Evolutionary conservation across 1,140 invertebrate species (phyloP), one percentile per base, ranked within the genome.

Genomic region (Laodelphax striatellus): DNA sequence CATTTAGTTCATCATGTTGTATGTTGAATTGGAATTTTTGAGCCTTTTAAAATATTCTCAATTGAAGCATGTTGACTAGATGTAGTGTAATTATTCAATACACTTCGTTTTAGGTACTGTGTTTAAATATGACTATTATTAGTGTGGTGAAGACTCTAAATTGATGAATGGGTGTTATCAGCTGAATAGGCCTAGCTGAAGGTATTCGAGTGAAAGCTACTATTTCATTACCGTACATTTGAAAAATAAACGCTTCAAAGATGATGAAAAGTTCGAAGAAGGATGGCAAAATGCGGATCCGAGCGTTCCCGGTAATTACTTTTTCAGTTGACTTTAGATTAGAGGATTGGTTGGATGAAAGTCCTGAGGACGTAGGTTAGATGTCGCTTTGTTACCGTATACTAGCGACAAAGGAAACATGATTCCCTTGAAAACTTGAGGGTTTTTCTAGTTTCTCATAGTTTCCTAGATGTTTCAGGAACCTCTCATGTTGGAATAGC

Each of bases 211-310:
- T 63, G 57, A 59, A 63, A 59, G 58, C 50, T 24, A 41, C 42
- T 55, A 22, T 58, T 44, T 41, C 31, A 38, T 50, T 58, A 21
- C 17, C 21, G 16, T 31, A 16, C 3, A 1, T 31, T 28, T 19
- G 22, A 13, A 22, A 44, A 19, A 14, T 59, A 31, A 22, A 53
- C 6, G 14, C 16, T n/a, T 46, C 50, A 43, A 61, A 61, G 57
- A 86, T 86, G 81, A 88, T 88, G 79, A 82, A 79, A 74, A 83
- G 82, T 67, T 82, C 85, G 67, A 88, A 92, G 75, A 93, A 93
- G 79, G 88, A 92, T 74, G 87, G 87, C 75, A 97, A 97, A 77
- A 97, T 97, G 94, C 82, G 94, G 69, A 97, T 97, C 73, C 83
- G 93, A 73, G 92, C 93, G 66, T 97, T 97, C 80, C 93, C 93